Base-by-base conservation (phyloP, 2,888 invertebrate species). In the Agriotes lineatus region DNA sequence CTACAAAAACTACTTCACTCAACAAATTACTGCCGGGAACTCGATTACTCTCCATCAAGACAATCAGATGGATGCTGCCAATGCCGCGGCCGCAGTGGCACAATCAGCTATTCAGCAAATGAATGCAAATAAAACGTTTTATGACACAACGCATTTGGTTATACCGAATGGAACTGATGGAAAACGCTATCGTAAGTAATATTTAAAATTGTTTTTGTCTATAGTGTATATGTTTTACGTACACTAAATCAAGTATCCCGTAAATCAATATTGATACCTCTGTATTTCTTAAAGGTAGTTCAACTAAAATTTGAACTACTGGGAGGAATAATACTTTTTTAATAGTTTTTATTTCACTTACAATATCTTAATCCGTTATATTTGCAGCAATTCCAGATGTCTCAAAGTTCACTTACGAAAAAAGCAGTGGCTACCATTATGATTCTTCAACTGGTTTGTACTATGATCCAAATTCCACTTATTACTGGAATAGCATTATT, bases 401-500 rank as follows among this genome's bases (percentile, higher is more conserved):
- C 7, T 91, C 93, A 56, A 92, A 93, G 35, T 99, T 97, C 82
- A 93, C 95, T 80, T 97, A 95, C 80, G 99, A 99, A 82, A 95
- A 96, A 81, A 90, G 93, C 0, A 97, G 97, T 2, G 98, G 99
- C 0, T 99, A 96, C 82, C 98, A 98, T 81, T 98, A 96, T 82
- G 99, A 99, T 83, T 91, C 96, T 0, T 86, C 88, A 1, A 97
- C 99, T 0, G 95, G 96, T 0, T 88, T 99, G 12, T 99, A 99
- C 84, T 99, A 98, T 82, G 99, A 99, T 86, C 92, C 96, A 0
- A 95, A 91, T 76, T 95, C 97, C 1, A 96, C 94, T 80, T 99
- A 99, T 84, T 99, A 97, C 84, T 99, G 94, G 86, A 98, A 99
- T 83, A 92, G 94, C 76, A 92, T 93, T 75, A 93, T 92, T 0